These are phyloP conservation scores for Cryptomyrus ogoouensis DNA, from an alignment of 2,113 vertebrate species.

Conservation along the genomic window DNA sequence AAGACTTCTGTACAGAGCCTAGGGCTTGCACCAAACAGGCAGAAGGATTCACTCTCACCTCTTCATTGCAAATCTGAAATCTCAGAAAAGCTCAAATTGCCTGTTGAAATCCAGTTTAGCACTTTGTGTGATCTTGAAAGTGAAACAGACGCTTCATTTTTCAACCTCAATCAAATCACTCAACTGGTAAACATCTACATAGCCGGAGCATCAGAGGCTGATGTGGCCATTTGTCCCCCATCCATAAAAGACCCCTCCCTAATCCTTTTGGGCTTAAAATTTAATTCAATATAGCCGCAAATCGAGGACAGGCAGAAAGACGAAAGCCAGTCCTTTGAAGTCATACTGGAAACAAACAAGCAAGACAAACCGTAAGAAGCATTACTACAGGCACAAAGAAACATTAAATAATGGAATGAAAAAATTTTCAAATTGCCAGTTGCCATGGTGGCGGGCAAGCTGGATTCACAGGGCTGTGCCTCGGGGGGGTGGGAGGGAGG, in stretches of 20 bases:
- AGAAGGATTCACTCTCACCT: background rate
- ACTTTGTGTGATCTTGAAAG: background rate
- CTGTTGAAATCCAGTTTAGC: background rate
- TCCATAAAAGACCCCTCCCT: background rate
- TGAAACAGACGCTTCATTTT: background rate
- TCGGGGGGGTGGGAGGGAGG: background rate
- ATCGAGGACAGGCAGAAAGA: background rate
- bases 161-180: background rate
- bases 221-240: background rate
- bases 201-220: background rate
- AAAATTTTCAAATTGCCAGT: background rate
- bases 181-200: background rate
- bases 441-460: background rate
- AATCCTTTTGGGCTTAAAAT: background rate
- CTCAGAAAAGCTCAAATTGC: background rate
- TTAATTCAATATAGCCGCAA: background rate
- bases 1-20: background rate
- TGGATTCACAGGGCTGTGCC: background rate
- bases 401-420: conserved; percentile 6
- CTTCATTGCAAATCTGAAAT: background rate
- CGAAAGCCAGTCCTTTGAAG: background rate
- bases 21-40: background rate
- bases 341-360: background rate
- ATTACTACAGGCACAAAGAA: background rate
- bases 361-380: background rate